phyloP scores from a whole-genome alignment of 1,140 invertebrate species.

The Danaus plexippus region DNA sequence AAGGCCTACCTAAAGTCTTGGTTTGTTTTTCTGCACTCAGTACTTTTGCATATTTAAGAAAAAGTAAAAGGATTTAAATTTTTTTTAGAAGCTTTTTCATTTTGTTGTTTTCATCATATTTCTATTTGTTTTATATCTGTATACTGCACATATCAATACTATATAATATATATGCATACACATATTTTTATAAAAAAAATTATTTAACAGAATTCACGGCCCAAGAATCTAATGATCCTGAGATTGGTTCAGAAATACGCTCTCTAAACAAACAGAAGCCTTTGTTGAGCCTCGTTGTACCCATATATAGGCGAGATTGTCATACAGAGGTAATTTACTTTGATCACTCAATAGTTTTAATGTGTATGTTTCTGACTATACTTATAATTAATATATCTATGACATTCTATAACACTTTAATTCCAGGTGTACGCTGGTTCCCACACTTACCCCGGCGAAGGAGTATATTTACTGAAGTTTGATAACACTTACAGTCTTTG shows the following conservation, averaged over 20 bases:
- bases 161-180: no score
- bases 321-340: conserved; percentile 26
- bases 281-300: conserved; percentile 85
- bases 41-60: no score
- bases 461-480: conserved; percentile 98
- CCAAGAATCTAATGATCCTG: conserved; percentile 32
- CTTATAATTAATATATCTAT: conserved; percentile 1
- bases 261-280: conserved; percentile 56
- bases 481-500: conserved; percentile 99
- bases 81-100: not conserved
- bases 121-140: conserved; percentile 1
- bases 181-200: no score
- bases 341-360: no score
- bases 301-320: conserved; percentile 92
- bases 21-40: no score
- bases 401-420: conserved; percentile 5
- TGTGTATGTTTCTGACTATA: no score
- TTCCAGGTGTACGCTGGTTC: conserved; percentile 96
- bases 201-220: conserved; percentile 32
- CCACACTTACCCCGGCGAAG: conserved; percentile 96
- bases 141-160: not conserved
- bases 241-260: conserved; percentile 42
- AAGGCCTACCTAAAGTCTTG: no score
- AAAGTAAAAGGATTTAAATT: no score
- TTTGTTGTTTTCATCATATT: conserved; percentile 5